phyloP scores from a whole-genome alignment of 35 echinoderm and acorn worm genomes.

The Lytechinus pictus region DNA sequence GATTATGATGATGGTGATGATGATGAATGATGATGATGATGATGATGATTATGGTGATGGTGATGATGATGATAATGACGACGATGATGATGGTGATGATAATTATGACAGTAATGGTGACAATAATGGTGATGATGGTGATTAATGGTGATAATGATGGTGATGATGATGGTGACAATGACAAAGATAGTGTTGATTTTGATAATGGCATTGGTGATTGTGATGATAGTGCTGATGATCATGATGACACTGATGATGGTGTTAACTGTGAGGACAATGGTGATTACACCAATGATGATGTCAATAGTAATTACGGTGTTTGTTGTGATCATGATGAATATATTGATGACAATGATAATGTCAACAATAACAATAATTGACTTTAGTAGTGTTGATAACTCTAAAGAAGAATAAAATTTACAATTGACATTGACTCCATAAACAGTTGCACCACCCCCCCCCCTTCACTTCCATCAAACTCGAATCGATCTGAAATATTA shows the following conservation, averaged over 20 bases:
- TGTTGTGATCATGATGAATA: not conserved
- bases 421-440: not conserved
- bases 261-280: not conserved
- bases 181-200: not conserved
- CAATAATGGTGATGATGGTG: not conserved
- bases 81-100: not conserved
- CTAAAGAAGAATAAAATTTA: not conserved
- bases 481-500: too few species aligned
- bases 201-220: not conserved
- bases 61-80: not conserved
- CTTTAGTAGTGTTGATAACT: not conserved
- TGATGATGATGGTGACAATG: not conserved
- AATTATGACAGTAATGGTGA: not conserved
- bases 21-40: not conserved
- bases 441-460: too few species aligned
- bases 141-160: not conserved
- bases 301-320: not conserved
- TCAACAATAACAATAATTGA: too few species aligned
- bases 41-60: not conserved
- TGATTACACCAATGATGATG: not conserved
- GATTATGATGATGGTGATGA: not conserved
- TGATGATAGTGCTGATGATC: not conserved
- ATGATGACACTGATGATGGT: not conserved
- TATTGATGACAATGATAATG: not conserved
- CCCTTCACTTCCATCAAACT: too few species aligned